Evolutionary conservation across 2,888 invertebrate species (phyloP).

Genomic region (Cantharis rustica): DNA sequence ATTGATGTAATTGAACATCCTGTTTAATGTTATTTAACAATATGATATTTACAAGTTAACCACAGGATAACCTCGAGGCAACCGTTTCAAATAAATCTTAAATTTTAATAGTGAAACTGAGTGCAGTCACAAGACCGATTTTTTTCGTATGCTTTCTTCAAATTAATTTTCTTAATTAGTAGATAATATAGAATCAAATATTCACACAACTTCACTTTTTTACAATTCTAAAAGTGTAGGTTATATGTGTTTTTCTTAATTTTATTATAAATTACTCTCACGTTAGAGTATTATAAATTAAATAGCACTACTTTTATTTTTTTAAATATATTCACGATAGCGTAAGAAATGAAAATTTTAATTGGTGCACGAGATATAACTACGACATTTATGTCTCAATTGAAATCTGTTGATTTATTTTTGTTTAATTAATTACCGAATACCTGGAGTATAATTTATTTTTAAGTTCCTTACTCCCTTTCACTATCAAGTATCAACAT

Average conservation of each 20-base stretch:
- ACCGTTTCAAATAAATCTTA: not conserved
- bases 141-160: not conserved
- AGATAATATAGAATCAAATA: not conserved
- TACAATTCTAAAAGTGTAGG: not conserved
- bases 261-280: not conserved
- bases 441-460: not conserved
- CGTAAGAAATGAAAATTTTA: not conserved
- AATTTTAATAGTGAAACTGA: not conserved
- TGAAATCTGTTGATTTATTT: not conserved
- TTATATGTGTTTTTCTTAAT: not conserved
- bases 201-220: not conserved
- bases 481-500: slow-evolving; percentile 45
- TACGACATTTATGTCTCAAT: not conserved
- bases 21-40: not conserved
- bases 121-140: not conserved
- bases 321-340: not conserved
- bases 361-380: not conserved
- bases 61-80: not conserved
- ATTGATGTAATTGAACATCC: not conserved
- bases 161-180: not conserved
- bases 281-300: not conserved
- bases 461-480: slow-evolving; percentile 38
- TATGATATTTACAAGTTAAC: not conserved
- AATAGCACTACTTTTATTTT: not conserved
- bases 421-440: not conserved